A percentile compares a stretch with the other conserved stretches of the same genome.
phyloP scores from a whole-genome alignment of 2,888 invertebrate species.

The Phyto melanocephala region DNA sequence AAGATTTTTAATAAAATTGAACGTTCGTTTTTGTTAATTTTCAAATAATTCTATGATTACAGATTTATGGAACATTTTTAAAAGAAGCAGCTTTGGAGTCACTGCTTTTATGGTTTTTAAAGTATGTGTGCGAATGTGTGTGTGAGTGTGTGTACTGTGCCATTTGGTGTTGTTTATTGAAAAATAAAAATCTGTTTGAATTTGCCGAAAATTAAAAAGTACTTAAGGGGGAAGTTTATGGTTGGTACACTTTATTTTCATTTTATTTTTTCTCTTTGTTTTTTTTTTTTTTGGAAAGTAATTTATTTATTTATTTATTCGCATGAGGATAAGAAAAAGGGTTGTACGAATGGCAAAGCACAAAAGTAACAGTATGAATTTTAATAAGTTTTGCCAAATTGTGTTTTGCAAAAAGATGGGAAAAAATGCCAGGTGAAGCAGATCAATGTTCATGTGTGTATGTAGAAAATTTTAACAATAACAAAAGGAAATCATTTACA shows the following conservation, averaged over 20 bases:
- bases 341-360: neutral
- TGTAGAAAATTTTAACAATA: neutral
- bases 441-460: neutral
- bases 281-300: constrained; percentile 11
- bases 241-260: constrained; percentile 17
- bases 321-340: neutral
- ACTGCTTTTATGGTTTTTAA: neutral
- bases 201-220: constrained; percentile 56
- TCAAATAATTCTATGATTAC: too few relatives aligned
- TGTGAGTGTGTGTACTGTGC: constrained; percentile 7
- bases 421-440: neutral
- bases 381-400: neutral
- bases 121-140: constrained; percentile 4
- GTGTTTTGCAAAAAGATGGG: neutral
- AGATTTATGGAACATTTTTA: too few relatives aligned
- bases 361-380: neutral
- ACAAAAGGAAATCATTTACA: neutral
- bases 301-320: constrained; percentile 46
- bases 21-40: too few relatives aligned
- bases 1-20: too few relatives aligned
- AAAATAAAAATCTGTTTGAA: constrained; percentile 46
- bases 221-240: constrained; percentile 51
- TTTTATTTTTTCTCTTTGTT: neutral
- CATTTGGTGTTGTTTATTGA: constrained; percentile 6
- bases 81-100: too few relatives aligned